Conservation (phyloP, 2,888 invertebrate species). For the Drosophila sordidapex region DNA sequence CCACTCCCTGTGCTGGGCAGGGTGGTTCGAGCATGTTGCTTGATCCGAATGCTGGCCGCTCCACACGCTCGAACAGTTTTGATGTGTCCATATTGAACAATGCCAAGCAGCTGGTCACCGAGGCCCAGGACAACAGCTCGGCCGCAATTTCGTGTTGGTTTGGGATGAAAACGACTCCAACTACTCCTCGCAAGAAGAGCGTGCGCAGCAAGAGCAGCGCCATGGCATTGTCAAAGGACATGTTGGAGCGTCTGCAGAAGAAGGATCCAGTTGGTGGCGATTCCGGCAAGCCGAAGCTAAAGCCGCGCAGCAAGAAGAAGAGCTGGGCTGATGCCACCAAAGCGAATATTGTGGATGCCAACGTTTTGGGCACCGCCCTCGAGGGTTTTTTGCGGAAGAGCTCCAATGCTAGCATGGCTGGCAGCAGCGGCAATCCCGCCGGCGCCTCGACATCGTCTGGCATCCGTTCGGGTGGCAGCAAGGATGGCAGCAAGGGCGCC, state of each 20-base stretch:
- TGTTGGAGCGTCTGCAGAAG: conserved; percentile 86
- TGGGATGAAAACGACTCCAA: conserved; percentile 89
- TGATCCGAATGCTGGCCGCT: conserved; percentile 85
- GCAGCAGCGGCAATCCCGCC: conserved; percentile 12
- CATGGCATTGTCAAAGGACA: conserved; percentile 87
- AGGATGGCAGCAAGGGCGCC: conserved; percentile 49
- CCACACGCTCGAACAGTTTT: conserved; percentile 93
- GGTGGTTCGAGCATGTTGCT: conserved; percentile 70
- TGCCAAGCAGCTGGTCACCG: conserved; percentile 84
- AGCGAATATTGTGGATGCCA: conserved; percentile 91
- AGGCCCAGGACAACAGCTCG: conserved; percentile 85
- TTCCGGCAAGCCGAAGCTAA: conserved; percentile 83
- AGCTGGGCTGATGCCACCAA: conserved; percentile 82
- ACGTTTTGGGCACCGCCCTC: conserved; percentile 92
- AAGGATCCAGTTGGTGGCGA: conserved; percentile 84
- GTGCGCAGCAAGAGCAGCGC: conserved; percentile 86
- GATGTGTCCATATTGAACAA: conserved; percentile 90
- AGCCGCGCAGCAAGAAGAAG: conserved; percentile 82
- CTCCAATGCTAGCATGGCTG: conserved; percentile 80
- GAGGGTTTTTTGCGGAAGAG: conserved; percentile 91
- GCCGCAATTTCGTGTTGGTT: conserved; percentile 90
- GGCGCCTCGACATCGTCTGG: conserved; percentile 48
- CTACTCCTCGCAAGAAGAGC: conserved; percentile 87
- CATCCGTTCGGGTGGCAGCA: conserved; percentile 33
- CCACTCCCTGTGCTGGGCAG: conserved; percentile 61